Conservation (phyloP, 2,888 invertebrate species). For the Polymixis flavicincta region DNA sequence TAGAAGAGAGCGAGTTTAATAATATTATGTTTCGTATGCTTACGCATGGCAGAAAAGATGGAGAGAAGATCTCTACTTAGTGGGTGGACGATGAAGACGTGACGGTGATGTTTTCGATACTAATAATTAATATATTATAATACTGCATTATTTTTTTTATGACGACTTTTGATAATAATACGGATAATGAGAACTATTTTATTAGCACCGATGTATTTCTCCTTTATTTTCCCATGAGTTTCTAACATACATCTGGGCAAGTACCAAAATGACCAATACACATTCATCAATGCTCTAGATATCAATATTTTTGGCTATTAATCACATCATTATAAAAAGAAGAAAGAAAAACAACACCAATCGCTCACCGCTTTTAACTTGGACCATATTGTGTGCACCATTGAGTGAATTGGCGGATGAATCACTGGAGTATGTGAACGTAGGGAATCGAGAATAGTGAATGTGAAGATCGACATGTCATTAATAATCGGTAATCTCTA, state of each 20-base stretch:
- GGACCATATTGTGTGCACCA: conserved; percentile 38
- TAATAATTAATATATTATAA: not conserved
- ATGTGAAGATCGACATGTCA: conserved; percentile 48
- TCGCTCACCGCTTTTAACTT: conserved; percentile 30
- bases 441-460: conserved; percentile 34
- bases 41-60: too few species aligned
- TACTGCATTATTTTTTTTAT: not conserved
- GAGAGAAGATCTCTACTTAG: too few species aligned
- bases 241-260: not conserved
- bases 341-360: not conserved
- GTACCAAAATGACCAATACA: not conserved
- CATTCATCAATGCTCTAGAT: too few species aligned
- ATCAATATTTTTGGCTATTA: not conserved
- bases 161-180: not conserved
- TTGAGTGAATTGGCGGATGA: conserved; percentile 64
- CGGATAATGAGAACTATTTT: not conserved
- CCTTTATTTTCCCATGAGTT: too few species aligned
- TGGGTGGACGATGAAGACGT: too few species aligned
- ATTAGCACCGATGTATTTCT: not conserved
- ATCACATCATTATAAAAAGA: not conserved
- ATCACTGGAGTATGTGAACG: conserved; percentile 67
- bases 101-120: not conserved
- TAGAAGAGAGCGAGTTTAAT: conserved; percentile 32
- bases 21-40: not conserved
- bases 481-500: conserved; percentile 16